Evolutionary conservation across 1,140 invertebrate species (phyloP).

Genomic region (Leptinotarsa texana): DNA sequence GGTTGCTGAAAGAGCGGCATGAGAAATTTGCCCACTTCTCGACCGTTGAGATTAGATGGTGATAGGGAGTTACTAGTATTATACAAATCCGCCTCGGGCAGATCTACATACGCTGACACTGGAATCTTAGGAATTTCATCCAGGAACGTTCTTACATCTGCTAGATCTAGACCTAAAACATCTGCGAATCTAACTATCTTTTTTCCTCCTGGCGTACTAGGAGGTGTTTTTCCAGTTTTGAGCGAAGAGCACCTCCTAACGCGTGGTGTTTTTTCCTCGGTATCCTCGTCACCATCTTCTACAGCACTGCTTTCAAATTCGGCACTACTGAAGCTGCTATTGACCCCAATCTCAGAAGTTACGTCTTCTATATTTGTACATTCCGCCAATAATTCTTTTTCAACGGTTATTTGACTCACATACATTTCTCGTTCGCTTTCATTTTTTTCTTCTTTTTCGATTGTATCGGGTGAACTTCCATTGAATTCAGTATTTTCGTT

Average conservation of each 20-base stretch:
- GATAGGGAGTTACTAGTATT: conserved; percentile 12
- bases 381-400: conserved; percentile 25
- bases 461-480: not conserved
- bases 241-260: conserved; percentile 82
- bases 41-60: conserved; percentile 25
- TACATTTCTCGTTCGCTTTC: not conserved
- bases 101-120: conserved; percentile 79
- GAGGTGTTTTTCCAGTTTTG: conserved; percentile 89
- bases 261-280: conserved; percentile 60
- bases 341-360: not conserved
- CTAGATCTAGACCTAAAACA: conserved; percentile 88
- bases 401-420: conserved; percentile 28
- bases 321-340: not conserved
- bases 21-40: conserved; percentile 61
- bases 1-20: conserved; percentile 85
- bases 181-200: conserved; percentile 96
- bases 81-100: conserved; percentile 61
- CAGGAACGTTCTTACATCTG: conserved; percentile 85
- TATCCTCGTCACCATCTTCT: conserved; percentile 48
- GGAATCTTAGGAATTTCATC: conserved; percentile 88
- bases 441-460: not conserved
- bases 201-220: conserved; percentile 83
- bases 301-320: conserved; percentile 13
- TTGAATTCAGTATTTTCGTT: not conserved
- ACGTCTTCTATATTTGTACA: conserved; percentile 19